phyloP scores from a whole-genome alignment of 2,797 vertebrate species.

The Platyrinchus mystaceus region DNA sequence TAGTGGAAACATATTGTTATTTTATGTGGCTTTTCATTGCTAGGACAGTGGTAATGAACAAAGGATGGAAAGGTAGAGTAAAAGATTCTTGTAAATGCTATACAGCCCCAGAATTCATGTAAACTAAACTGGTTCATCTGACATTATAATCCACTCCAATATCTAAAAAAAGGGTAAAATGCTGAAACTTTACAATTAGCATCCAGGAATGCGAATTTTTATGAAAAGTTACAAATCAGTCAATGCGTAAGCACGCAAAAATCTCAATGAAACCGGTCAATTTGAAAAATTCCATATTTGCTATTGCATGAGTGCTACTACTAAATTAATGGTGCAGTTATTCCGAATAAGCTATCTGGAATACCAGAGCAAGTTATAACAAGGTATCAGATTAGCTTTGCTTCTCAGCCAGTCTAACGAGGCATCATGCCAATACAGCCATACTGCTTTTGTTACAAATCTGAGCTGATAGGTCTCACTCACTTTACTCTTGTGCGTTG shows the following conservation, averaged over 20 bases:
- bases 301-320: neutral
- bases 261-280: neutral
- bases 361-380: neutral
- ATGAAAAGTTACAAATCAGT: neutral
- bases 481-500: neutral
- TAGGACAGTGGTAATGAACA: neutral
- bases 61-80: neutral
- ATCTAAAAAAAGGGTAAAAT: neutral
- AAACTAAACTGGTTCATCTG: neutral
- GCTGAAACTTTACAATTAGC: neutral
- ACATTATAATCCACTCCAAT: neutral
- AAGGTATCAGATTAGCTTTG: neutral
- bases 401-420: neutral
- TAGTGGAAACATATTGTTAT: neutral
- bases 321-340: neutral
- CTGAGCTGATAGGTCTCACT: neutral
- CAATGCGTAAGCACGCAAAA: neutral
- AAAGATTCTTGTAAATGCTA: neutral
- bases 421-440: neutral
- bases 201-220: neutral
- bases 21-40: neutral
- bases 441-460: neutral
- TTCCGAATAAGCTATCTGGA: neutral
- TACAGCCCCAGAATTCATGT: neutral
- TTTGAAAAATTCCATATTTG: neutral